Evolutionary conservation across 2,888 invertebrate species (phyloP), one percentile per base, ranked within the genome.

Genomic region (Eurois occulta): DNA sequence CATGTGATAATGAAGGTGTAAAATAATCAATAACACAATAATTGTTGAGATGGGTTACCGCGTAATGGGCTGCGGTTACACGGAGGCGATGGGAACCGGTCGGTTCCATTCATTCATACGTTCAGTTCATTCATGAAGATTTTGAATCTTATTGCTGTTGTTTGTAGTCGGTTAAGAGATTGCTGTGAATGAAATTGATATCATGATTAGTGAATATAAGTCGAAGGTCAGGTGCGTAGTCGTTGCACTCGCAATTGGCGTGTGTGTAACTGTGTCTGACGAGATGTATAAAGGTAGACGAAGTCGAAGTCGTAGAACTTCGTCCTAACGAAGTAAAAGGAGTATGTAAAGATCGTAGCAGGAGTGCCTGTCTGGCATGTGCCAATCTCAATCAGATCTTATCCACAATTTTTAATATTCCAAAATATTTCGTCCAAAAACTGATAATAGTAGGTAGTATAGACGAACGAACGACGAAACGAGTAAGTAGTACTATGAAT

Each of bases 31-130:
- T 88, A 65, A 65, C 65, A 78, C 82, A 72, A 79, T 77, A 72
- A 88, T 80, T 85, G 84, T 78, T 76, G 84, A 85, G 87, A 83
- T 73, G 77, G 69, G 74, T 80, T 55, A 91, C 91, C 90, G 72
- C 90, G 86, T 88, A 88, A 90, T 89, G 71, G 75, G 64, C 55
- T 91, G 91, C 77, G 91, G 91, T 91, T 76, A 83, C 18, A 48
- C 72, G 38, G 72, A 77, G 81, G 70, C 58, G 70, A 82, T 88
- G 89, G 86, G 88, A 88, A 88, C 85, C 48, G 70, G 76, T 75
- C 74, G 35, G 7, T 43, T 55, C 35, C 62, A 78, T 80, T 80
- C 83, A 78, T 79, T 86, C 78, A 75, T 83, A 77, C 85, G 84
- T 83, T 71, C 67, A 38, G 58, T 76, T 85, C 79, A 78, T 86